Conservation (phyloP, 1,140 invertebrate genomes). For the Diabrotica undecimpunctata region DNA sequence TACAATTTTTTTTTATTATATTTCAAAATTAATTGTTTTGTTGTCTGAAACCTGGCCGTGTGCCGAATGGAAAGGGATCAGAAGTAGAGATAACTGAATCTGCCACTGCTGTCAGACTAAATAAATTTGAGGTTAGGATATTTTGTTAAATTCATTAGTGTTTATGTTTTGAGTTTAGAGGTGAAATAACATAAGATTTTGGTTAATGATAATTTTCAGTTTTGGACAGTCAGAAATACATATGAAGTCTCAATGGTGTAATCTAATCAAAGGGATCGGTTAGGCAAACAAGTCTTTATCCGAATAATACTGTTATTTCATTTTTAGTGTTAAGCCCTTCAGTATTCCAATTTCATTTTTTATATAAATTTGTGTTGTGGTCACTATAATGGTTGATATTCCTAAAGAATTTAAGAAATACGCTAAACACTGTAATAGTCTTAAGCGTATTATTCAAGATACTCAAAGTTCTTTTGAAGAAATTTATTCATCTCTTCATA, state of each 20-base stretch:
- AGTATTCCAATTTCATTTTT: not conserved
- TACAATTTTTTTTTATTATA: no score
- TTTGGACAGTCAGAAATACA: not conserved
- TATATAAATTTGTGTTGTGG: not conserved
- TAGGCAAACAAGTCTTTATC: not conserved
- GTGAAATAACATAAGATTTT: not conserved
- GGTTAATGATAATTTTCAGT: not conserved
- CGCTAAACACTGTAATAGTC: slow-evolving; percentile 37
- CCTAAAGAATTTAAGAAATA: slow-evolving; percentile 41
- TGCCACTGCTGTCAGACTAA: no score
- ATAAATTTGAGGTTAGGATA: not conserved
- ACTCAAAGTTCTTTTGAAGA: slow-evolving; percentile 63
- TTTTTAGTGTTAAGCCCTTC: not conserved
- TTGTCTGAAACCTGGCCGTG: no score
- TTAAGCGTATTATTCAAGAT: slow-evolving; percentile 59
- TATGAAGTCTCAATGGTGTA: not conserved
- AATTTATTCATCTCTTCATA: slow-evolving; percentile 60
- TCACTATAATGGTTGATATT: slow-evolving; percentile 31
- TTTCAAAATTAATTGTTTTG: no score
- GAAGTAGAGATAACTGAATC: no score
- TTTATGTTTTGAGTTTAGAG: not conserved
- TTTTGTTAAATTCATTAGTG: not conserved
- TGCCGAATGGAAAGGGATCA: no score
- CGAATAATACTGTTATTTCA: not conserved
- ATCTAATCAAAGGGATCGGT: not conserved